phyloP scores from a whole-genome alignment of 2,797 vertebrate species.

The Propithecus perrieri region DNA sequence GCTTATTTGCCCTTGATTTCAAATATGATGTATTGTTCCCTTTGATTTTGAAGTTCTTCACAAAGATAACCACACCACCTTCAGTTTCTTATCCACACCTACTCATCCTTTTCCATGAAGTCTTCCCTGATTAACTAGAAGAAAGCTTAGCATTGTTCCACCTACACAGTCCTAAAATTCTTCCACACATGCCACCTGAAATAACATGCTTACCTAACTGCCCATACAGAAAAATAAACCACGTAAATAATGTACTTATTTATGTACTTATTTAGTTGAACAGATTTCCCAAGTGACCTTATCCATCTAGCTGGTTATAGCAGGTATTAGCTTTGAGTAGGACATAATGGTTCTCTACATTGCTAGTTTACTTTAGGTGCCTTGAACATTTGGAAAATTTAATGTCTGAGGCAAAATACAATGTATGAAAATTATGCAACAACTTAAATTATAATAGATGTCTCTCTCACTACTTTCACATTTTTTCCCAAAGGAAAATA shows the following conservation, averaged over 20 bases:
- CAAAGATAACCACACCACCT: neutral
- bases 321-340: neutral
- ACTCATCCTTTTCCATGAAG: conserved; percentile 66
- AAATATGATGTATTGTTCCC: neutral
- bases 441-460: neutral
- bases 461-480: neutral
- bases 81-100: conserved; percentile 57
- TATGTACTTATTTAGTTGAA: conserved; percentile 59
- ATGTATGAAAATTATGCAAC: conserved; percentile 2
- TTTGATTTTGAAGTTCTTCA: conserved; percentile 30
- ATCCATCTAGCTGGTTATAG: neutral
- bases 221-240: conserved; percentile 61
- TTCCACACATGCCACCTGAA: conserved; percentile 68
- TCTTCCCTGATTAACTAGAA: conserved; percentile 53
- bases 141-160: conserved; percentile 63
- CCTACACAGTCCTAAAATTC: conserved; percentile 61
- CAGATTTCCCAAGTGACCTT: conserved; percentile 52
- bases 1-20: conserved; percentile 20
- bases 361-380: neutral
- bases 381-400: conserved; percentile 42
- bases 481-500: neutral
- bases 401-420: conserved; percentile 16
- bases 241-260: conserved; percentile 61
- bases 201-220: conserved; percentile 68
- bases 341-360: neutral